Base-by-base conservation (phyloP, 2,888 invertebrate species). In the Ditylenchus weischeri region DNA sequence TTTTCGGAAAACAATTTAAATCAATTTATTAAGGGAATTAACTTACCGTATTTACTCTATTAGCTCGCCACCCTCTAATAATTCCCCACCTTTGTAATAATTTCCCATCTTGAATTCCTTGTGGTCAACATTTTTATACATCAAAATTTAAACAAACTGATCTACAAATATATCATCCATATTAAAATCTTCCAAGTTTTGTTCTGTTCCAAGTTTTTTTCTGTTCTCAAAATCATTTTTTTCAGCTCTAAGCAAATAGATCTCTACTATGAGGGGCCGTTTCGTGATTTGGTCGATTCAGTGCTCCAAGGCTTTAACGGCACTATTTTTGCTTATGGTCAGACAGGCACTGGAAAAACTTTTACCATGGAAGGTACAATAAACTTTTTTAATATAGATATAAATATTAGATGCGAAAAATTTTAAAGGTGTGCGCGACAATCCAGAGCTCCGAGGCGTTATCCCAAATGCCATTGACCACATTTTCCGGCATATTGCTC, bases 301-400 rank as follows among this genome's bases (percentile, higher is more conserved):
- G 96, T 96, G 7, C 87, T 98, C 71, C 90, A 92, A 83, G 98
- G 98, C 1, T 99, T 95, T 86, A 98, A 98, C 86, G 95, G 96
- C 18, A 98, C 96, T 78, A 94, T 98, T 76, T 96, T 98, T 87
- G 98, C 96, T 0, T 98, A 98, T 85, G 98, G 96, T 0, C 98
- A 98, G 86, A 98, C 98, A 0, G 96, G 96, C 11, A 68, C 66
- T 18, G 81, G 95, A 63, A 89, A 89, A 83, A 89, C 88, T 10
- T 88, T 85, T 78, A 89, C 88, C 11, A 89, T 89, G 88, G 88
- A 88, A 84, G 89, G 88, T 85, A 59, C 19, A 8, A 19, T 23
- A 13, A 51, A 38, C n/a, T 15, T n/a, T n/a, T 36, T 35, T 0
- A 36, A 23, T 19, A 48, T 0, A 61, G 63, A 15, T 8, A 62